A percentile compares a stretch with the other conserved stretches of the same genome.
phyloP scores from a whole-genome alignment of 2,888 invertebrate genomes.

The Thera britannica region DNA sequence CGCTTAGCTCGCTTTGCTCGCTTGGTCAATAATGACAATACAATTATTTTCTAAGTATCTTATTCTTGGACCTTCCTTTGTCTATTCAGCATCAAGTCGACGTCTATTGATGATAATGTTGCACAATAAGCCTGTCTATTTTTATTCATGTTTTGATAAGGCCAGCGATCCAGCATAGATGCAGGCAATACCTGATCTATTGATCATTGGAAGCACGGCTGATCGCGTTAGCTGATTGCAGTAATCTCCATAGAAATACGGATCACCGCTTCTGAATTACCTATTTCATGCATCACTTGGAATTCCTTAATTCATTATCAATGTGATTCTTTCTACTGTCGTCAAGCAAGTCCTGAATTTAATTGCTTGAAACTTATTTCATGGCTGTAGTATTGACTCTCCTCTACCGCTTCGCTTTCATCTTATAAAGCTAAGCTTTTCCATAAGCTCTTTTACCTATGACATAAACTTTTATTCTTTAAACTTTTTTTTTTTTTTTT shows the following conservation, averaged over 20 bases:
- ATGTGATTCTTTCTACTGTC: constrained; percentile 9
- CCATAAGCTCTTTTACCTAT: too few relatives aligned
- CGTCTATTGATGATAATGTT: neutral
- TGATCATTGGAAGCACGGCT: constrained; percentile 40
- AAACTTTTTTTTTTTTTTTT: too few relatives aligned
- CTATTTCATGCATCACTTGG: constrained; percentile 57
- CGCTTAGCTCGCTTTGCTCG: too few relatives aligned
- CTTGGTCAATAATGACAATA: too few relatives aligned
- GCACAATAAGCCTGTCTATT: neutral
- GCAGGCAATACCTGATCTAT: constrained; percentile 17
- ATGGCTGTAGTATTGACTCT: neutral
- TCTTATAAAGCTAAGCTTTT: neutral
- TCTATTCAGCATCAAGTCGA: too few relatives aligned
- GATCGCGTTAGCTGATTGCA: constrained; percentile 51
- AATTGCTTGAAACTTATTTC: neutral
- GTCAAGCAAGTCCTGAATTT: neutral
- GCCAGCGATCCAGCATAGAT: constrained; percentile 10
- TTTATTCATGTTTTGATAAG: constrained; percentile 6
- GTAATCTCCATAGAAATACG: constrained; percentile 47
- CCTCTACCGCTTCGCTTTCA: neutral
- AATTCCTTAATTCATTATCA: constrained; percentile 48
- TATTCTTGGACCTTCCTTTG: too few relatives aligned
- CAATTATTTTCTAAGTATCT: too few relatives aligned
- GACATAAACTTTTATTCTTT: too few relatives aligned
- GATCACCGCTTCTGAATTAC: constrained; percentile 49